Conservation (phyloP, 1,140 invertebrate species). For the Aradophagus sp. region DNA sequence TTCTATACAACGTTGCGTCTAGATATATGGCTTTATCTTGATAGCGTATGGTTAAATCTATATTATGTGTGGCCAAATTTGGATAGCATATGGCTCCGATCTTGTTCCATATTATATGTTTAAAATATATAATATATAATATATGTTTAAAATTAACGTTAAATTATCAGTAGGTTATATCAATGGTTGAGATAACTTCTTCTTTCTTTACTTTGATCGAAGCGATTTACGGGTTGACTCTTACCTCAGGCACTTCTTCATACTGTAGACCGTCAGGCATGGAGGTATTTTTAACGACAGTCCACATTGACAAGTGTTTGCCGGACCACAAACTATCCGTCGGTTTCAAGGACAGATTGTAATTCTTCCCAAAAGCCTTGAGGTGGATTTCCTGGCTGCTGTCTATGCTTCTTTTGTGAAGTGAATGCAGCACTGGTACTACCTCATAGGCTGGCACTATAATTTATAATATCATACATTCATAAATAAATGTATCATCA, state of each 20-base stretch:
- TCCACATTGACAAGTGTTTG: slow-evolving; percentile 83
- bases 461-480: slow-evolving; percentile 48
- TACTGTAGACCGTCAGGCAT: slow-evolving; percentile 84
- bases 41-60: no score
- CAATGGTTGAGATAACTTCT: no score
- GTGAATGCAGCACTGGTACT: slow-evolving; percentile 75
- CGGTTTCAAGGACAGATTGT: slow-evolving; percentile 82
- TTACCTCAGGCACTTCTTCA: slow-evolving; percentile 82
- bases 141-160: no score
- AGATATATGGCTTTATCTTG: no score
- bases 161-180: no score
- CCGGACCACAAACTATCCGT: slow-evolving; percentile 83
- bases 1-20: no score
- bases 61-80: no score
- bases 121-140: no score
- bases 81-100: no score
- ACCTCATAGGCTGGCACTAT: slow-evolving; percentile 82
- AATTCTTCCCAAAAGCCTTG: slow-evolving; percentile 83
- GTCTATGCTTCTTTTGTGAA: slow-evolving; percentile 73
- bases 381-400: slow-evolving; percentile 81
- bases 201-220: no score
- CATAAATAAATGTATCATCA: slow-evolving; percentile 6
- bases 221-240: slow-evolving; percentile 44
- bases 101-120: no score
- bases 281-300: slow-evolving; percentile 80